phyloP scores from a whole-genome alignment of 2,888 invertebrate species.

The Cryptus armator region DNA sequence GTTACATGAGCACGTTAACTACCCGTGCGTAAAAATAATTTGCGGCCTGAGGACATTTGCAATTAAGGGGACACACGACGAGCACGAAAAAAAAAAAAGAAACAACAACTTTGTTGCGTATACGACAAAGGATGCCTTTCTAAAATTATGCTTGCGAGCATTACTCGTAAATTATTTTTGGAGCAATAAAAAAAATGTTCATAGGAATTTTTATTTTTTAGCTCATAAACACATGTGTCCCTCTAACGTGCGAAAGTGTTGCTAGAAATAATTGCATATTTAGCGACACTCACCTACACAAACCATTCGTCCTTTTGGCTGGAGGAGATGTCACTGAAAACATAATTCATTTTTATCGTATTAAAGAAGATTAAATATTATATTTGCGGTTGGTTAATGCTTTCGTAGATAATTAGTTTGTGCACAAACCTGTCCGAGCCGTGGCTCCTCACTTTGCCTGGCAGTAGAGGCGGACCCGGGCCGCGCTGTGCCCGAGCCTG shows the following conservation, averaged over 20 bases:
- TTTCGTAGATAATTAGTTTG: background rate
- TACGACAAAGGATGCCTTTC: background rate
- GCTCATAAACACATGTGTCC: background rate
- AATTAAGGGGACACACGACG: background rate
- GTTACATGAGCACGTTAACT: background rate
- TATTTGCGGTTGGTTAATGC: background rate
- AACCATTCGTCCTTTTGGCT: conserved; percentile 96
- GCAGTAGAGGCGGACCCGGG: conserved; percentile 91
- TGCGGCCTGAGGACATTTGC: background rate
- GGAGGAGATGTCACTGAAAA: conserved; percentile 86
- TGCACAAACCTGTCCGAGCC: conserved; percentile 86
- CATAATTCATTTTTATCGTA: conserved; percentile 15
- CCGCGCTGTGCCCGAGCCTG: conserved; percentile 91
- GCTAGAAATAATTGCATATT: background rate
- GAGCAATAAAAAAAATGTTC: background rate
- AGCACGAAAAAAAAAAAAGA: background rate
- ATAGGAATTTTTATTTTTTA: background rate
- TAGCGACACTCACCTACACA: conserved; percentile 88
- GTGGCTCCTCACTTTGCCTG: conserved; percentile 89
- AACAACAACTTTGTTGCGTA: background rate
- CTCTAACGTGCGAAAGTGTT: background rate
- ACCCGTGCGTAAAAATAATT: background rate
- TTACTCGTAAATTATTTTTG: background rate
- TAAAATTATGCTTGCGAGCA: background rate
- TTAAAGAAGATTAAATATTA: background rate